A percentile compares a stretch with the other conserved stretches of the same genome.
Conservation (phyloP, 2,797 vertebrate genomes). For the Muscicapa striata region DNA sequence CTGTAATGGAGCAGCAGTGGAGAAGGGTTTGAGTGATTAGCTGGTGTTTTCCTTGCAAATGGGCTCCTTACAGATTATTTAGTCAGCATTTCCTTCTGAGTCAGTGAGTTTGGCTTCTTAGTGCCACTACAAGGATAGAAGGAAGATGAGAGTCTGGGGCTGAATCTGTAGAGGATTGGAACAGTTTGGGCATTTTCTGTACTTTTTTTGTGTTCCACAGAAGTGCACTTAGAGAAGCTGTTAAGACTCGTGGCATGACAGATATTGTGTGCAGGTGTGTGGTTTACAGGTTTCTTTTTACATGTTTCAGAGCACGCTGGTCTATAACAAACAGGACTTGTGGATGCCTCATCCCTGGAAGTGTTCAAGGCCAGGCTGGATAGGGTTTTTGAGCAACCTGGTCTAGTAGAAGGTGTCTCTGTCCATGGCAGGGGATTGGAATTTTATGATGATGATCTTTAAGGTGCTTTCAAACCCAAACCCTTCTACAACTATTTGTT, state of each 20-base stretch:
- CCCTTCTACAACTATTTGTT: not conserved
- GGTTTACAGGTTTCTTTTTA: not conserved
- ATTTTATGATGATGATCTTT: not conserved
- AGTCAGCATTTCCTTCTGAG: not conserved
- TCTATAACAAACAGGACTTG: fast-evolving
- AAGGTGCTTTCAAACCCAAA: not conserved
- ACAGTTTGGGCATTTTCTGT: not conserved
- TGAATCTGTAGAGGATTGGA: not conserved
- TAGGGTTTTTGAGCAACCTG: not conserved
- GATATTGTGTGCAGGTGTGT: not conserved
- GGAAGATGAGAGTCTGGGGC: not conserved
- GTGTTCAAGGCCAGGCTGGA: not conserved
- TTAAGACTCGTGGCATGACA: too few species aligned
- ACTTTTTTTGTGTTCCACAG: not conserved
- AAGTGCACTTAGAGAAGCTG: not conserved
- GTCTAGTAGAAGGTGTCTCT: not conserved
- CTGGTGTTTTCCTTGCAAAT: not conserved
- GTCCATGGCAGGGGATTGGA: not conserved
- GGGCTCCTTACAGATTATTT: not conserved
- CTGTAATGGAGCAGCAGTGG: not conserved
- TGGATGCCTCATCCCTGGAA: not conserved
- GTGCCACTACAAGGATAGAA: not conserved
- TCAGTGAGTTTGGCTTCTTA: not conserved
- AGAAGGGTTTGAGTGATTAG: not conserved
- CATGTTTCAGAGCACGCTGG: not conserved